Base-by-base conservation (phyloP, 2,797 vertebrate species). In the Manis crassicaudata region DNA sequence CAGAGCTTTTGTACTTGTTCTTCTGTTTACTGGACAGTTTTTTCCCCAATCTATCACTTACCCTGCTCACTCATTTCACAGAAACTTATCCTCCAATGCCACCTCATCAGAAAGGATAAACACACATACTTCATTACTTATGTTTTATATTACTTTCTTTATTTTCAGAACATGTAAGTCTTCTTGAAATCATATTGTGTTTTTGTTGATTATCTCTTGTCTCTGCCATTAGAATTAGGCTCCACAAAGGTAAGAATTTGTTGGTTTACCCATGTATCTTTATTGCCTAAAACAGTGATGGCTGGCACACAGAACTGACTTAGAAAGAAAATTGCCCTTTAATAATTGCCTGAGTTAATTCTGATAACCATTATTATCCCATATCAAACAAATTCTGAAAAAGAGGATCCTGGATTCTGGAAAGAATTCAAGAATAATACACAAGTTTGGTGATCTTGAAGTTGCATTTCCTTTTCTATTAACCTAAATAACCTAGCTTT, bases 351-450 rank as follows among this genome's bases (percentile, higher is more conserved):
- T 52, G n/a, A 58, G 27, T 95, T 96, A 40, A 56, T 84, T 77
- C 54, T 88, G 52, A 85, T 79, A 72, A 43, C 43, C 37, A 23
- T 67, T 40, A 79, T 84, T 90, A 75, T 72, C 27, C 35, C 72
- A 18, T n/a, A 46, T 46, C 72, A 92, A 94, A 86, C 18, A 75
- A 82, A 82, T 63, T 60, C 62, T 70, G 62, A 90, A 85, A 90
- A 90, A 54, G 65, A 95, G 50, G 52, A 92, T 72, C 80, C 32
- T 86, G 46, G 65, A 92, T 85, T 75, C 90, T 90, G 62, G 67
- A 92, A 95, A 96, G 83, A 84, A 90, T 67, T 93, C 40, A 80
- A 88, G 90, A 77, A 75, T 62, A 85, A 90, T 40, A 50, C 75
- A 70, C 60, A 94, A 60, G 14, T 70, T 20, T 88, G 65, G 58